Percentiles rank a stretch among this genome's conserved stretches.
phyloP scores from a whole-genome alignment of 1,140 invertebrate species.

The Acromyrmex heyeri region DNA sequence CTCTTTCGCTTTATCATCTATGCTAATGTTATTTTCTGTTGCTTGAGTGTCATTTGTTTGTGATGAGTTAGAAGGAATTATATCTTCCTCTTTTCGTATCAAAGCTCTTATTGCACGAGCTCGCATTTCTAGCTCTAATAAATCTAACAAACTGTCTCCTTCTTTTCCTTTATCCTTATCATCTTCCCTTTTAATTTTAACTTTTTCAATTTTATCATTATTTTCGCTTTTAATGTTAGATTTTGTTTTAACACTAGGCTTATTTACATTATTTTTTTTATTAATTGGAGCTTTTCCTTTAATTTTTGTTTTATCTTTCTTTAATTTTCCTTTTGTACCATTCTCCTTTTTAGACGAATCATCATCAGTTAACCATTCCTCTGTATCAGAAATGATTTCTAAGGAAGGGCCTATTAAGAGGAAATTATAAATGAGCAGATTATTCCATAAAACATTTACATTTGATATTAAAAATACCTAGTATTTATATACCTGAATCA shows the following conservation, averaged over 20 bases:
- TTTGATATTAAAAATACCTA: background rate
- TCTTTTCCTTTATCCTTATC: conserved; percentile 82
- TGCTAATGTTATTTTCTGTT: conserved; percentile 16
- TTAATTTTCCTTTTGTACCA: conserved; percentile 70
- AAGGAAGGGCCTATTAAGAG: conserved; percentile 81
- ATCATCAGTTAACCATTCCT: conserved; percentile 83
- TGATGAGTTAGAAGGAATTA: conserved; percentile 70
- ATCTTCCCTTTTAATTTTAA: conserved; percentile 76
- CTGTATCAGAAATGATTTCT: conserved; percentile 86
- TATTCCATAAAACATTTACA: background rate
- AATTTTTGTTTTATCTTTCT: conserved; percentile 72
- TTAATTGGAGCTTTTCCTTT: conserved; percentile 72
- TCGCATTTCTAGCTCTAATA: conserved; percentile 87
- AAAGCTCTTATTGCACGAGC: conserved; percentile 87
- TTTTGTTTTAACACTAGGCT: conserved; percentile 67
- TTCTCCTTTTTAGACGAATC: conserved; percentile 77
- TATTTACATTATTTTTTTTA: conserved; percentile 66
- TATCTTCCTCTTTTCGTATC: conserved; percentile 86
- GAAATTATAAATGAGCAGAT: conserved; percentile 40
- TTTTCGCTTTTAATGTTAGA: conserved; percentile 70
- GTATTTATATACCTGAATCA: conserved; percentile 80
- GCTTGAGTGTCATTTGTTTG: background rate
- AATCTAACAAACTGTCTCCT: conserved; percentile 86
- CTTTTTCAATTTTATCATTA: conserved; percentile 61
- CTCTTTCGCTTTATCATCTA: conserved; percentile 67